phyloP scores from a whole-genome alignment of 1,140 invertebrate genomes.

The Drosophila guanche region DNA sequence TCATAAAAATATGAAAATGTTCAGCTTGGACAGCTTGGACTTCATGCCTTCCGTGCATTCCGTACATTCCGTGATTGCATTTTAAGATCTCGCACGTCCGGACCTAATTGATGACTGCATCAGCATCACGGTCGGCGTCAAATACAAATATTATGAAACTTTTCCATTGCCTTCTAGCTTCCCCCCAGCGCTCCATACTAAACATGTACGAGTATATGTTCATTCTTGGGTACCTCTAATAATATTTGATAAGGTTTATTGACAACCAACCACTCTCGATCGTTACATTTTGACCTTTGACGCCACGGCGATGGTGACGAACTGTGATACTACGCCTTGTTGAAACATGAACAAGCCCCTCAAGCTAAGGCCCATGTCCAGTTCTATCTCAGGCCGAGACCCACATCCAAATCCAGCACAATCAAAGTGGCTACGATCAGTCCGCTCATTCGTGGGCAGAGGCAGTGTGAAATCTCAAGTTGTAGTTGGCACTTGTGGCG shows the following conservation, averaged over 20 bases:
- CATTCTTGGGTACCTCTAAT: constrained; percentile 10
- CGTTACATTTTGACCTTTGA: constrained; percentile 60
- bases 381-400: constrained; percentile 1
- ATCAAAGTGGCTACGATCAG: constrained; percentile 35
- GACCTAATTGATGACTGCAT: constrained; percentile 29
- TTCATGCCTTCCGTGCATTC: no score
- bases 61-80: constrained; percentile 1
- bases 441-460: constrained; percentile 51
- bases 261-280: constrained; percentile 45
- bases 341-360: constrained; percentile 61
- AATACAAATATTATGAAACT: constrained; percentile 58
- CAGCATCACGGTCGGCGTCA: neutral
- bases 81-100: constrained; percentile 4
- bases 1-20: constrained; percentile 7
- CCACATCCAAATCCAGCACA: constrained; percentile 6
- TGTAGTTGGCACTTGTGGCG: constrained; percentile 42
- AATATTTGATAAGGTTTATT: constrained; percentile 74
- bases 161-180: constrained; percentile 57
- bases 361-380: constrained; percentile 1
- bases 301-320: constrained; percentile 19
- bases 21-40: neutral
- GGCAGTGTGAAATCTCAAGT: constrained; percentile 40
- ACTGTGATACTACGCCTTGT: constrained; percentile 48
- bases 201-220: neutral
- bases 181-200: constrained; percentile 5